Percentiles rank a stretch among this genome's conserved stretches.
phyloP scores from a whole-genome alignment of 2,888 invertebrate genomes.

The Drosophila sordidapex region DNA sequence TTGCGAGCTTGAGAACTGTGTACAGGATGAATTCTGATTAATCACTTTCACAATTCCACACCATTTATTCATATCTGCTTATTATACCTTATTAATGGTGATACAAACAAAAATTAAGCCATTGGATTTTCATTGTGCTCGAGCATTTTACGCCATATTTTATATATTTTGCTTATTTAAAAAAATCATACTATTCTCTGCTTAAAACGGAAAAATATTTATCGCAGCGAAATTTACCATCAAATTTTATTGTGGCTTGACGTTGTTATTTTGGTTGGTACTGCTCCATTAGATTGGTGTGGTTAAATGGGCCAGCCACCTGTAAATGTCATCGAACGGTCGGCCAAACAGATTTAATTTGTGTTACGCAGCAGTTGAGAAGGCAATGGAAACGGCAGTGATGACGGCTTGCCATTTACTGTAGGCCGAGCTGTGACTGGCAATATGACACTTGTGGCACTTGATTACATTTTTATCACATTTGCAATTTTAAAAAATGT shows the following conservation, averaged over 20 bases:
- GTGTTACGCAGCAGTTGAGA: conserved; percentile 45
- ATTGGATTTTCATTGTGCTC: too few species aligned
- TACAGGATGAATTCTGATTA: neutral
- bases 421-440: conserved; percentile 37
- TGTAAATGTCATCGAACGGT: conserved; percentile 37
- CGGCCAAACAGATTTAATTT: conserved; percentile 38
- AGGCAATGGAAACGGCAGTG: conserved; percentile 6
- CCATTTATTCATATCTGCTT: neutral
- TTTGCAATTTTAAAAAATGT: conserved; percentile 54
- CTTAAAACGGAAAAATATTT: neutral
- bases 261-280: conserved; percentile 1
- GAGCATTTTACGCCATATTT: neutral
- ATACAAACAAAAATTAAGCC: too few species aligned
- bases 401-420: conserved; percentile 31
- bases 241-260: conserved; percentile 12
- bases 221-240: neutral
- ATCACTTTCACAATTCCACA: neutral
- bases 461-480: conserved; percentile 51
- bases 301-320: conserved; percentile 40
- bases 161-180: neutral
- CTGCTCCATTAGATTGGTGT: conserved; percentile 25
- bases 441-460: conserved; percentile 64
- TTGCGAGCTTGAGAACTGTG: neutral
- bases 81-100: neutral
- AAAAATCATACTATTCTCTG: neutral